Percentiles rank a stretch among this genome's conserved stretches.
phyloP scores from a whole-genome alignment of 2,113 vertebrate genomes.

The Megaptera novaeangliae region DNA sequence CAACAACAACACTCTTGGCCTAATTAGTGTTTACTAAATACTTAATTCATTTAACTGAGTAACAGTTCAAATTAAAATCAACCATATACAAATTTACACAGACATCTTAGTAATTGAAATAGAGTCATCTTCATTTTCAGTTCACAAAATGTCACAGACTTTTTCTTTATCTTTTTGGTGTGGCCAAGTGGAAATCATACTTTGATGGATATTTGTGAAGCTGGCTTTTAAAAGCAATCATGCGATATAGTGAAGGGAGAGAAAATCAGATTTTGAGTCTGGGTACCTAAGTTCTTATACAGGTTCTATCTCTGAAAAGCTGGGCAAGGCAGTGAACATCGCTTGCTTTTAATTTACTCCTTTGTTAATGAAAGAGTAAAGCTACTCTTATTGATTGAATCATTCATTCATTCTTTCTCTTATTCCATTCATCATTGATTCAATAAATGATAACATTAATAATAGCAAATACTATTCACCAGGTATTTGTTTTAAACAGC shows the following conservation, averaged over 20 bases:
- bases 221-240: not conserved
- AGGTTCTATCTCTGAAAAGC: not conserved
- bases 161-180: not conserved
- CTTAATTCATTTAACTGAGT: not conserved
- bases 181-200: not conserved
- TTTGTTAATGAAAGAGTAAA: not conserved
- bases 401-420: not conserved
- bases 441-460: not conserved
- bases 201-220: not conserved
- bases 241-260: not conserved
- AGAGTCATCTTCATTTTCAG: not conserved
- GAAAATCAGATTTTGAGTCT: not conserved
- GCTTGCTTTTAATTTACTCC: not conserved
- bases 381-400: not conserved
- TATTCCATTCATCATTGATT: not conserved
- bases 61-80: slow-evolving; percentile 33
- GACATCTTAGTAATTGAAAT: not conserved
- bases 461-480: not conserved
- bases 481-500: not conserved
- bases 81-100: not conserved
- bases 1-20: not conserved
- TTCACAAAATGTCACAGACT: not conserved
- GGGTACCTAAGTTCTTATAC: not conserved
- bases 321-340: not conserved
- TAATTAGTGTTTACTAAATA: slow-evolving; percentile 22